Conservation (phyloP, 2,113 vertebrate species). For the Macroglossus sobrinus region DNA sequence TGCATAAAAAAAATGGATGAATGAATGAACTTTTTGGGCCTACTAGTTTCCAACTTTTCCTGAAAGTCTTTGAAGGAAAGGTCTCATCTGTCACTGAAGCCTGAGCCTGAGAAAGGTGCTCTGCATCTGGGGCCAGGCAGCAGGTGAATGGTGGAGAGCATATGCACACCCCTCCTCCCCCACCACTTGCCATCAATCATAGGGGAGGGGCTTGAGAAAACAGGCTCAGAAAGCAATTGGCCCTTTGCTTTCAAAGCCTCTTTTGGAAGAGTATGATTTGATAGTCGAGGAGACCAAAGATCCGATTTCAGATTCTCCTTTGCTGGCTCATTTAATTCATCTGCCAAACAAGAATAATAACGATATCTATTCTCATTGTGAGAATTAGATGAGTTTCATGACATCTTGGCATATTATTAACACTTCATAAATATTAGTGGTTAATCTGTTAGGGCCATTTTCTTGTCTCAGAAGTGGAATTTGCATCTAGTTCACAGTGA, state of each 20-base stretch:
- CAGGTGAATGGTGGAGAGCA: neutral
- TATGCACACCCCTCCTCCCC: too few relatives aligned
- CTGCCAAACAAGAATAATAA: neutral
- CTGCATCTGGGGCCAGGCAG: neutral
- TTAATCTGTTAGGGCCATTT: neutral
- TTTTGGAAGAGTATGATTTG: neutral
- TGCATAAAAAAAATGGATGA: neutral
- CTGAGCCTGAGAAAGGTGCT: neutral
- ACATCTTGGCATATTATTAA: neutral
- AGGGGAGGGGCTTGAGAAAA: accelerated
- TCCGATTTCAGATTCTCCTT: neutral
- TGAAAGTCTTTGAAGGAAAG: neutral
- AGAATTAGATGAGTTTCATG: neutral
- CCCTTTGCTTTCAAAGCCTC: neutral
- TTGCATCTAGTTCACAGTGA: neutral
- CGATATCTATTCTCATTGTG: neutral
- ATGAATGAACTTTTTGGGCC: neutral
- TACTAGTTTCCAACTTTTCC: neutral
- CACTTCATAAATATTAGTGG: neutral
- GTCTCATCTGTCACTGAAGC: neutral
- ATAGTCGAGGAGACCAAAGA: neutral
- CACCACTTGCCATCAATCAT: neutral
- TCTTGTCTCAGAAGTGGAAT: neutral
- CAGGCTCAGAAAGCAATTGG: neutral
- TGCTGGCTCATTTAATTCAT: neutral